Evolutionary conservation across 2,797 vertebrate species (phyloP).

Genomic region (Platyrinchus mystaceus): DNA sequence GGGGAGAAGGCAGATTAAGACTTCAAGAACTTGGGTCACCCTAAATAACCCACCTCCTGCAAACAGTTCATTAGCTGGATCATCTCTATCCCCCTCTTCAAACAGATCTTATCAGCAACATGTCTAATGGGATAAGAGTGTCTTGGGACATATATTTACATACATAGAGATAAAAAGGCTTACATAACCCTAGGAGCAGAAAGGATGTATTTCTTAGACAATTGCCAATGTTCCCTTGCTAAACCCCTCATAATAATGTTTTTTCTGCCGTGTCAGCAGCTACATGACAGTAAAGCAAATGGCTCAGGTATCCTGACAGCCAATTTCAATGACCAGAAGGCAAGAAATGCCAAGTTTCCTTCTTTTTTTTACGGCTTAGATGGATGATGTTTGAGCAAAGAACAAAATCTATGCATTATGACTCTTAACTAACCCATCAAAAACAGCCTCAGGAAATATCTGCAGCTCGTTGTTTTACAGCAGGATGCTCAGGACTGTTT

Average conservation of each 20-base stretch:
- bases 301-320: not conserved
- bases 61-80: not conserved
- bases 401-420: not conserved
- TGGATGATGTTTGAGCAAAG: conserved; percentile 33
- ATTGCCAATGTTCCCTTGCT: not conserved
- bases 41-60: not conserved
- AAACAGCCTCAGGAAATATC: conserved; percentile 9
- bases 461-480: not conserved
- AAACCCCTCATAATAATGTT: not conserved
- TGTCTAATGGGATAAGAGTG: not conserved
- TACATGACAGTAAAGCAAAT: not conserved
- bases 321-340: not conserved
- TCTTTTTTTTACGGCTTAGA: not conserved
- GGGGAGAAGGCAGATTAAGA: not conserved
- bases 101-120: not conserved
- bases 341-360: conserved; percentile 10
- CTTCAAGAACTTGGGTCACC: not conserved
- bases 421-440: conserved; percentile 18
- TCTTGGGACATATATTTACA: not conserved
- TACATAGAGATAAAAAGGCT: not conserved
- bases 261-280: not conserved
- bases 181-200: not conserved
- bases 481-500: not conserved
- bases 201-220: not conserved
- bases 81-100: not conserved